phyloP scores from a whole-genome alignment of 2,113 vertebrate genomes.

The Promerops cafer region DNA sequence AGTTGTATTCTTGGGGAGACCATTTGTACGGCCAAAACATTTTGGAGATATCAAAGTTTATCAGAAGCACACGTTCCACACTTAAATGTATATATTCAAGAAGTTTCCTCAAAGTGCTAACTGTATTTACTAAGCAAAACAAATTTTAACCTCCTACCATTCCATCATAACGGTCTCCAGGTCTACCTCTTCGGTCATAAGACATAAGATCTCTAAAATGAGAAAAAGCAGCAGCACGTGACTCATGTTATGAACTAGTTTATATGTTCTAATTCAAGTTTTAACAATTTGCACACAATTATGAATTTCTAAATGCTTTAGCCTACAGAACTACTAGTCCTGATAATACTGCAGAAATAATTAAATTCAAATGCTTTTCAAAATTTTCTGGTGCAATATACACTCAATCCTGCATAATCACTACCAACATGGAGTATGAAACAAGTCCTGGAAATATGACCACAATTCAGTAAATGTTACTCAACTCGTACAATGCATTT shows the following conservation, averaged over 20 bases:
- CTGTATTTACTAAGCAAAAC: not conserved
- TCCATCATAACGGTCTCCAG: slow-evolving; percentile 91
- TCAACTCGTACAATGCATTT: not conserved
- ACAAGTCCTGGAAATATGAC: not conserved
- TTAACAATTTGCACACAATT: not conserved
- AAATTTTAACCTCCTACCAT: slow-evolving; percentile 79
- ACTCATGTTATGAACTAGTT: not conserved
- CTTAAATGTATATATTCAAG: not conserved
- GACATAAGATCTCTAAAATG: slow-evolving; percentile 73
- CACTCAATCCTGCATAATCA: not conserved
- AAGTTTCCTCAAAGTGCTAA: not conserved
- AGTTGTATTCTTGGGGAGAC: not conserved
- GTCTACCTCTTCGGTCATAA: slow-evolving; percentile 90
- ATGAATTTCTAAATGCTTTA: not conserved
- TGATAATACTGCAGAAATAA: not conserved
- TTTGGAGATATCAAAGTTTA: not conserved
- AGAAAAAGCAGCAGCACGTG: not conserved
- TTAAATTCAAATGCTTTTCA: not conserved
- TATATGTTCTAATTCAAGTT: not conserved
- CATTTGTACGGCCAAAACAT: not conserved
- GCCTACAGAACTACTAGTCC: not conserved
- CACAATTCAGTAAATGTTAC: not conserved
- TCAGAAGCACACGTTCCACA: not conserved
- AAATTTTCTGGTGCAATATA: not conserved
- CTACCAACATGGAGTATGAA: not conserved